Conservation (phyloP, 2,113 vertebrate genomes). For the Catharus bicknelli region DNA sequence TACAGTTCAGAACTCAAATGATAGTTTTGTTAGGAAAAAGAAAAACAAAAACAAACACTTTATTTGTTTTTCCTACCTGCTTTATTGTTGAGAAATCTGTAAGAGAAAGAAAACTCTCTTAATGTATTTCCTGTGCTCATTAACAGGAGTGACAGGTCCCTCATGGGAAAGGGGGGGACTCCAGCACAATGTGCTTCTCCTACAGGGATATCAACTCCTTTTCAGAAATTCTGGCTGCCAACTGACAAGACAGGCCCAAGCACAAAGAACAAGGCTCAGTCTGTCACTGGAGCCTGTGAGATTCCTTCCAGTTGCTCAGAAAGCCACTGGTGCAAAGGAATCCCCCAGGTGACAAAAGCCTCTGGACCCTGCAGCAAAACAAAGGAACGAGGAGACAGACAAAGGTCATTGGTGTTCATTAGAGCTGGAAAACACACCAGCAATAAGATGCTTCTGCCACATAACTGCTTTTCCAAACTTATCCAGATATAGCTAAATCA, state of each 20-base stretch:
- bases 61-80: not conserved
- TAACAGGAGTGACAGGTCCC: not conserved
- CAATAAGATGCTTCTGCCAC: not conserved
- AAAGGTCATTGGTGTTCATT: not conserved
- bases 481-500: not conserved
- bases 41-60: not conserved
- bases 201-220: not conserved
- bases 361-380: not conserved
- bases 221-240: not conserved
- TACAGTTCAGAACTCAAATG: not conserved
- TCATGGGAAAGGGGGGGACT: not conserved
- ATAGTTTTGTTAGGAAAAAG: not conserved
- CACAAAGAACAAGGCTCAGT: not conserved
- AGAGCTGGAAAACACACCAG: not conserved
- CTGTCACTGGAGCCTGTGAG: not conserved
- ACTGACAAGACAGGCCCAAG: not conserved
- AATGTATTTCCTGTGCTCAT: fast-evolving
- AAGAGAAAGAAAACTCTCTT: not conserved
- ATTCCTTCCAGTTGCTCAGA: not conserved
- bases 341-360: not conserved
- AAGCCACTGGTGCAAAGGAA: not conserved
- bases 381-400: not conserved
- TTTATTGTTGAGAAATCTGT: not conserved
- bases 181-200: not conserved
- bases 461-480: not conserved